A percentile compares a stretch with the other conserved stretches of the same genome.
Evolutionary conservation across 2,888 invertebrate species (phyloP).

Genomic region (Abrostola triplasia): DNA sequence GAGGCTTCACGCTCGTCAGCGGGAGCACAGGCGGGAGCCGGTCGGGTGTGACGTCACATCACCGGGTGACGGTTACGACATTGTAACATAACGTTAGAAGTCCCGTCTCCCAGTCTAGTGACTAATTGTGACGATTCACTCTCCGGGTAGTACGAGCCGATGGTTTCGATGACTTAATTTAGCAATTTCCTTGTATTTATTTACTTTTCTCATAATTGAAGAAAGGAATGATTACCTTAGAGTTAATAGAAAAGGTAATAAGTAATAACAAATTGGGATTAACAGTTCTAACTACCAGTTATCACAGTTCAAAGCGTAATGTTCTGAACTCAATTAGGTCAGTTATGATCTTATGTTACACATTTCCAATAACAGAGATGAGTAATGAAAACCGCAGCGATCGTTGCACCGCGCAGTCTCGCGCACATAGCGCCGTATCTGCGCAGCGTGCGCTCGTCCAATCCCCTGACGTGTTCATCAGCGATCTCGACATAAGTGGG

Average conservation of each 20-base stretch:
- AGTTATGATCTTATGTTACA: neutral
- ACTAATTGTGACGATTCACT: neutral
- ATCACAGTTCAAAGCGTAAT: too few species aligned
- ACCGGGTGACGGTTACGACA: conserved; percentile 21
- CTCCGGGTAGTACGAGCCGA: neutral
- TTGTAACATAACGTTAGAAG: conserved; percentile 16
- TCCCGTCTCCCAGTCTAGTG: neutral
- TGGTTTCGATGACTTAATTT: neutral
- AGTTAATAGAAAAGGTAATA: too few species aligned
- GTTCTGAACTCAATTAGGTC: neutral
- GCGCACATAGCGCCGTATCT: neutral
- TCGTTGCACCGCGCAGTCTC: neutral
- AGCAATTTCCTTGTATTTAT: neutral
- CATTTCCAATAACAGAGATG: neutral
- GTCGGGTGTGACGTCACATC: conserved; percentile 16
- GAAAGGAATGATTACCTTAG: too few species aligned
- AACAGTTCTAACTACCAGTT: too few species aligned
- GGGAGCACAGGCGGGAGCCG: conserved; percentile 19
- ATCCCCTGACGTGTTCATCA: conserved; percentile 5
- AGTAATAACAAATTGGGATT: too few species aligned
- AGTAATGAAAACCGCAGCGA: neutral
- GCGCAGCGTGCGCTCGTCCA: conserved; percentile 1
- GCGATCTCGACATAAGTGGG: conserved; percentile 11
- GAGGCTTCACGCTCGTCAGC: conserved; percentile 36
- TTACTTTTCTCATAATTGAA: too few species aligned